A percentile compares a stretch with the other conserved stretches of the same genome.
These are phyloP conservation scores for Charina bottae DNA, from an alignment of 2,113 vertebrate genomes.

Conservation along the genomic window DNA sequence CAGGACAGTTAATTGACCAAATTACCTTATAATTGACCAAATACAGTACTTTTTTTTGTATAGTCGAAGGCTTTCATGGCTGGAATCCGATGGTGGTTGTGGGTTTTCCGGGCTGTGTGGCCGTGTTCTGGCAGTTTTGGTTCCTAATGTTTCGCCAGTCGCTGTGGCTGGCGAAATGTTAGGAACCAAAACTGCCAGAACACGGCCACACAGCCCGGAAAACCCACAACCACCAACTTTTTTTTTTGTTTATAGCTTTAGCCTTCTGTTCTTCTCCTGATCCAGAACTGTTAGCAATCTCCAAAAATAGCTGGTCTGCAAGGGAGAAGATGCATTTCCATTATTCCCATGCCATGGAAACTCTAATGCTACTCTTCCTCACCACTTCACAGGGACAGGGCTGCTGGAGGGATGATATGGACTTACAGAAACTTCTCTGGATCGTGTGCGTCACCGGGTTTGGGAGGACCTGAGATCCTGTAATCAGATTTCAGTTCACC, in stretches of 20 bases:
- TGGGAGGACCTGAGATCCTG: background rate
- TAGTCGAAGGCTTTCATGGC: too few relatives aligned
- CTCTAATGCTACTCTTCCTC: background rate
- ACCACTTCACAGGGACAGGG: background rate
- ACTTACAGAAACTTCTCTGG: background rate
- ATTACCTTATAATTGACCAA: slow-evolving; percentile 1
- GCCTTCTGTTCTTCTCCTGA: background rate
- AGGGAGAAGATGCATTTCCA: background rate
- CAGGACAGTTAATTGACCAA: too few relatives aligned
- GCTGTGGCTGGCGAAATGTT: too few relatives aligned
- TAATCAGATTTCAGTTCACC: slow-evolving; percentile 13
- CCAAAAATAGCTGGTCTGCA: background rate
- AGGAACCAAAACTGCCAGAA: too few relatives aligned
- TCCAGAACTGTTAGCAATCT: background rate
- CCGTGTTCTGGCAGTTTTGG: too few relatives aligned
- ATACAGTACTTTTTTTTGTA: background rate
- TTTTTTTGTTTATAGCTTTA: background rate
- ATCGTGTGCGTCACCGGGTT: background rate
- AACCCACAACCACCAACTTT: too few relatives aligned
- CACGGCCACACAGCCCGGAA: too few relatives aligned
- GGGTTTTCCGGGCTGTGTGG: too few relatives aligned
- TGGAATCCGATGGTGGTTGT: too few relatives aligned
- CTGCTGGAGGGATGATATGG: background rate
- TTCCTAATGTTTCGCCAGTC: too few relatives aligned
- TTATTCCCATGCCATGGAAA: slow-evolving; percentile 2